phyloP scores from a whole-genome alignment of 2,888 invertebrate genomes.

The Ochropacha duplaris region DNA sequence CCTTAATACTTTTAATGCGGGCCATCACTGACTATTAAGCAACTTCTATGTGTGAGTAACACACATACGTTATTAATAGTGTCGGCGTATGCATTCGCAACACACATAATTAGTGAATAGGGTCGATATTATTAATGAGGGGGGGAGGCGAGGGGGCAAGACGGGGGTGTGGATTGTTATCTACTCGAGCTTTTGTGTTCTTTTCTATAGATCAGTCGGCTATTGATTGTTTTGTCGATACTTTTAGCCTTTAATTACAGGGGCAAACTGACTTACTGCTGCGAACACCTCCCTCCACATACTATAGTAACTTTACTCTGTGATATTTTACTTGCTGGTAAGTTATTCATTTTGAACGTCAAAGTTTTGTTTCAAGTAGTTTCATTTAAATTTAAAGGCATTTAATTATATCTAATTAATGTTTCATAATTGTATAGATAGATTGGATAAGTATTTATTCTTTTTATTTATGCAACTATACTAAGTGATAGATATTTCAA shows the following conservation, averaged over 20 bases:
- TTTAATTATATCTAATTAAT: not conserved
- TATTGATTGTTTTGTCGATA: constrained; percentile 81
- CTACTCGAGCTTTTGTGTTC: constrained; percentile 80
- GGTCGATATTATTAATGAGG: constrained; percentile 83
- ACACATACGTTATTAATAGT: constrained; percentile 26
- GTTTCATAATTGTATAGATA: too few species aligned
- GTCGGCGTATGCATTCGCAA: constrained; percentile 74
- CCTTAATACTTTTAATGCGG: constrained; percentile 70
- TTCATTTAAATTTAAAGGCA: constrained; percentile 41
- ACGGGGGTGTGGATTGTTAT: constrained; percentile 68
- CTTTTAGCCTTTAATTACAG: constrained; percentile 76
- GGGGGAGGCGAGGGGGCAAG: constrained; percentile 43
- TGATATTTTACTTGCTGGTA: constrained; percentile 59
- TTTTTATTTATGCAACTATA: too few species aligned
- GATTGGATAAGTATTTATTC: too few species aligned
- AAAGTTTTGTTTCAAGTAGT: constrained; percentile 62
- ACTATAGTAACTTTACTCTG: constrained; percentile 58
- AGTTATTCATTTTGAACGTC: constrained; percentile 71
- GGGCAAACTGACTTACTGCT: constrained; percentile 70
- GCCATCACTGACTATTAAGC: constrained; percentile 61
- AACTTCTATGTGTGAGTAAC: constrained; percentile 35
- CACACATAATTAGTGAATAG: constrained; percentile 81
- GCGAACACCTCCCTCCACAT: constrained; percentile 77
- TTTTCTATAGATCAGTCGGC: constrained; percentile 69
- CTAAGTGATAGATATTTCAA: too few species aligned